phyloP scores from a whole-genome alignment of 2,113 vertebrate genomes.

The Synodontis membranacea region DNA sequence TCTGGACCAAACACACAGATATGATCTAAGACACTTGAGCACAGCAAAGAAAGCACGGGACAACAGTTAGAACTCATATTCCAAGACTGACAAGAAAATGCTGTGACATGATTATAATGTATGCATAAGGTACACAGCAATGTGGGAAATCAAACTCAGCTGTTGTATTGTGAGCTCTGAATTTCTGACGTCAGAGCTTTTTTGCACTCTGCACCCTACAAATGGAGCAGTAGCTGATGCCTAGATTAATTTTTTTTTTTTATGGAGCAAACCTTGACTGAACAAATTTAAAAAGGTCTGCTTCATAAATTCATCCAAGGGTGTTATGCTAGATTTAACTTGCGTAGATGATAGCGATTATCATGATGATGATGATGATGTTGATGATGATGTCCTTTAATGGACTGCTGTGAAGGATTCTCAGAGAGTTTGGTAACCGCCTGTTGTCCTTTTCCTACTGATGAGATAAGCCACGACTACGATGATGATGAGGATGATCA shows the following conservation, averaged over 20 bases:
- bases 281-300: background rate
- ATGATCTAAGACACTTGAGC: background rate
- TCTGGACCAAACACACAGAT: background rate
- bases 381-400: background rate
- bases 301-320: background rate
- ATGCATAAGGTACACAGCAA: background rate
- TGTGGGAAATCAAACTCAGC: background rate
- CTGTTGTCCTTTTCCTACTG: constrained; percentile 61
- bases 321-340: background rate
- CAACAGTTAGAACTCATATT: background rate
- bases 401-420: background rate
- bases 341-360: background rate
- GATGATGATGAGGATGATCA: constrained; percentile 75
- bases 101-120: background rate
- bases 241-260: background rate
- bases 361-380: background rate
- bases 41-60: background rate
- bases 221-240: background rate
- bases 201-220: too few relatives aligned
- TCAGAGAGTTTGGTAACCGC: constrained; percentile 79
- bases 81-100: background rate
- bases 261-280: background rate
- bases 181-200: background rate
- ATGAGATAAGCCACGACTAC: constrained; percentile 76
- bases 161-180: background rate